These are phyloP conservation scores for Drosophila putrida DNA, from an alignment of 2,888 invertebrate genomes.

Conservation along the genomic window DNA sequence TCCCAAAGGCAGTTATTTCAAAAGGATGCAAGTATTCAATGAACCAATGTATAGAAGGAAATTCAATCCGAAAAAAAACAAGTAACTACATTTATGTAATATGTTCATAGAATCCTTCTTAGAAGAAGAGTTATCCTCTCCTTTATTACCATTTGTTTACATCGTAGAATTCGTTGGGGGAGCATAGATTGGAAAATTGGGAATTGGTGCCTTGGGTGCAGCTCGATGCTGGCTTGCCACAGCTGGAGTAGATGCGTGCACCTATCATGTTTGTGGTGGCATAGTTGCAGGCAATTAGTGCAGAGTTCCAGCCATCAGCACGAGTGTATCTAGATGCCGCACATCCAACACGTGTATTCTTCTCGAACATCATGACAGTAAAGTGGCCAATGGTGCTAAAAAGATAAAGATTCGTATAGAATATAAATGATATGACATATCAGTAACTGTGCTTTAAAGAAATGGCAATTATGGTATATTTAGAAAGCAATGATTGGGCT, in stretches of 20 bases:
- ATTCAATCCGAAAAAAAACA: too few relatives aligned
- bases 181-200: conserved; percentile 39
- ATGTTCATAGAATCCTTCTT: background rate
- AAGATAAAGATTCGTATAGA: background rate
- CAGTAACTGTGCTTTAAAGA: too few relatives aligned
- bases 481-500: too few relatives aligned
- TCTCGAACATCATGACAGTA: conserved; percentile 54
- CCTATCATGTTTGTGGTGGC: conserved; percentile 54
- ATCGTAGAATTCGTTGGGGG: conserved; percentile 38
- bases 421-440: too few relatives aligned
- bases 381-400: conserved; percentile 56
- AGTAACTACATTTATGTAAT: background rate
- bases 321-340: conserved; percentile 46
- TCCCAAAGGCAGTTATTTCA: too few relatives aligned
- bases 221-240: conserved; percentile 25
- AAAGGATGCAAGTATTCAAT: too few relatives aligned
- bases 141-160: conserved; percentile 38
- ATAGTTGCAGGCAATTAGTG: conserved; percentile 53
- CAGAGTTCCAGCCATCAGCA: conserved; percentile 39
- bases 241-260: conserved; percentile 43
- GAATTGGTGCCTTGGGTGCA: conserved; percentile 41
- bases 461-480: too few relatives aligned
- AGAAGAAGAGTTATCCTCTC: background rate
- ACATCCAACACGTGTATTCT: conserved; percentile 50
- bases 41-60: too few relatives aligned